Percentiles rank a stretch among this genome's conserved stretches.
These are phyloP conservation scores for Phaetusa simplex DNA, from an alignment of 2,113 vertebrate genomes.

Conservation along the genomic window DNA sequence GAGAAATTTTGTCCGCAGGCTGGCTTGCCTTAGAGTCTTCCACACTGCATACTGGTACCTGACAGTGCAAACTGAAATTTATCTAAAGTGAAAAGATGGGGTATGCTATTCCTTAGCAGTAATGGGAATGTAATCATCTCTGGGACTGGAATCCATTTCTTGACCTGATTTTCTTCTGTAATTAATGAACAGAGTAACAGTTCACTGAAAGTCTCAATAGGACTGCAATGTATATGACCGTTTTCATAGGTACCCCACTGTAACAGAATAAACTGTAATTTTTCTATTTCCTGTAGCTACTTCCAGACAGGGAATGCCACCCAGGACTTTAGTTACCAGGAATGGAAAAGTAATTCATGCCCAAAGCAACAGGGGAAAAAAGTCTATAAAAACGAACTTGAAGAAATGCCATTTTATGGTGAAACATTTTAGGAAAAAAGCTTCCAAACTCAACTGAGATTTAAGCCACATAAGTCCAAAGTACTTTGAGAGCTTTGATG, in stretches of 20 bases:
- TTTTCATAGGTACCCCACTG: neutral
- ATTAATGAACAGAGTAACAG: neutral
- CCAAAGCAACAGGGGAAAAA: slow-evolving; percentile 13
- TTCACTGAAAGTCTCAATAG: slow-evolving; percentile 1
- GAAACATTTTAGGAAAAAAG: slow-evolving; percentile 13
- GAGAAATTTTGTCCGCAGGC: neutral
- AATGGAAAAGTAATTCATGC: slow-evolving; percentile 44
- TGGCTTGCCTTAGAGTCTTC: neutral
- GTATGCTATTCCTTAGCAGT: neutral
- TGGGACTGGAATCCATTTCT: neutral
- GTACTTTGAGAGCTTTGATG: slow-evolving; percentile 15
- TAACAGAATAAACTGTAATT: slow-evolving; percentile 18
- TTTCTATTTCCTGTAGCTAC: slow-evolving; percentile 10
- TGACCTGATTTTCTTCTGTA: slow-evolving; percentile 46
- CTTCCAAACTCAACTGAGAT: slow-evolving; percentile 23
- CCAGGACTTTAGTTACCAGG: slow-evolving; percentile 14
- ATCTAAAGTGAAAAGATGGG: neutral
- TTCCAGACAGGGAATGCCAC: slow-evolving; percentile 17
- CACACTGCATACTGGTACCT: neutral
- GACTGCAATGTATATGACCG: neutral
- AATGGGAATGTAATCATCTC: slow-evolving; percentile 8
- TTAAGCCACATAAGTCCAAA: slow-evolving; percentile 33
- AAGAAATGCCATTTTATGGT: slow-evolving; percentile 31
- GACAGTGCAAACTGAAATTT: neutral
- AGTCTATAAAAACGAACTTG: neutral